A percentile compares a stretch with the other conserved stretches of the same genome.
Evolutionary conservation across 2,888 invertebrate genomes (phyloP).

Genomic region (Stenotaenia linearis): DNA sequence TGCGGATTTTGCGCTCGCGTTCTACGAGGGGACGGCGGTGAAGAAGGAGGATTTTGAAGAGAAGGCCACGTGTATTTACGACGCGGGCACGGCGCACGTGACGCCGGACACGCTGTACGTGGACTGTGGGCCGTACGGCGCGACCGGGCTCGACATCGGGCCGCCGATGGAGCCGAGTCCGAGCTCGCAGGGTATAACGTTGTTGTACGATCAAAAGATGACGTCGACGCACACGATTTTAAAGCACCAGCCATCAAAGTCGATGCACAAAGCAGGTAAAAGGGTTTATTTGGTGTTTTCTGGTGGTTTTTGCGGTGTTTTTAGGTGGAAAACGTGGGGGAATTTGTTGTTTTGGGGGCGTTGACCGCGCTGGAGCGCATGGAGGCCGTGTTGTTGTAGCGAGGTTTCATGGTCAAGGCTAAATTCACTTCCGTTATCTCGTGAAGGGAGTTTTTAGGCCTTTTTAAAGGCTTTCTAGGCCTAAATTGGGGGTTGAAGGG

Average conservation of each 20-base stretch:
- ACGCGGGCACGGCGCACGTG: constrained; percentile 30
- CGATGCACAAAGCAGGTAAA: not conserved
- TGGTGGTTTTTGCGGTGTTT: too few species aligned
- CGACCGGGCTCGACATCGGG: not conserved
- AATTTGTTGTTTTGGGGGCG: not conserved
- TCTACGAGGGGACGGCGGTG: constrained; percentile 57
- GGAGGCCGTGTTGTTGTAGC: not conserved
- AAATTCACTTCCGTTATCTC: not conserved
- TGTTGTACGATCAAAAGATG: constrained; percentile 8
- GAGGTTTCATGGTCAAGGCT: constrained; percentile 17
- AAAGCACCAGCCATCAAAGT: not conserved
- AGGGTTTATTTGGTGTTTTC: not conserved
- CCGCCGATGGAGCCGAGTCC: not conserved
- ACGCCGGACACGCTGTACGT: constrained; percentile 33
- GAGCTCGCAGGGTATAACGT: not conserved
- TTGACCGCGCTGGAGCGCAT: not conserved
- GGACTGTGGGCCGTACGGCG: not conserved
- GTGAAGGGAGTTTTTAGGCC: not conserved
- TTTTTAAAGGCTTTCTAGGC: not conserved
- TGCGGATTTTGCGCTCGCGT: constrained; percentile 72
- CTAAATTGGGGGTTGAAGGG: not conserved
- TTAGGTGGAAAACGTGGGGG: not conserved
- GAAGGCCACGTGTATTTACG: constrained; percentile 30
- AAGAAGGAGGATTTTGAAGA: constrained; percentile 36
- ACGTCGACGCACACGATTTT: not conserved